Conservation (phyloP, 2,888 invertebrate species). For the Cephus pulcher region DNA sequence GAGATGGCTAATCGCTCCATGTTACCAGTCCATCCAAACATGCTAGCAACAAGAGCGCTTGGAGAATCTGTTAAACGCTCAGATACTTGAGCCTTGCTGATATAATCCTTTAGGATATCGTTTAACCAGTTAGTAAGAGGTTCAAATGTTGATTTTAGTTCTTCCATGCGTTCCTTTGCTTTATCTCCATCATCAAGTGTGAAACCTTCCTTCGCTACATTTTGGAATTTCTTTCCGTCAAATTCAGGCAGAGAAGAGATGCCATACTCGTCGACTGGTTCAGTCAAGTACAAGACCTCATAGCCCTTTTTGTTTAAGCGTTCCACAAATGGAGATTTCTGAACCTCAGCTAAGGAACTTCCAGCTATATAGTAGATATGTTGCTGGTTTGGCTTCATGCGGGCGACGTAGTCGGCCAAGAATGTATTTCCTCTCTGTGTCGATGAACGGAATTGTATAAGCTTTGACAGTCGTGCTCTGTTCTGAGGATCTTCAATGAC, state of each 20-base stretch:
- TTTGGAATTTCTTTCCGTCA: conserved; percentile 99
- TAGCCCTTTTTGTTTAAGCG: conserved; percentile 91
- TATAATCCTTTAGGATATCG: conserved; percentile 83
- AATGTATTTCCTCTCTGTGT: conserved; percentile 75
- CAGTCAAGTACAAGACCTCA: conserved; percentile 93
- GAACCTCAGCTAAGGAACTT: conserved; percentile 85
- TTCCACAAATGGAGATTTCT: conserved; percentile 95
- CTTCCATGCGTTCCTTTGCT: conserved; percentile 80
- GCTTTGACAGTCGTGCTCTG: conserved; percentile 93
- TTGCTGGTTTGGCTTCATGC: conserved; percentile 96
- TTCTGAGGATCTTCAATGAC: conserved; percentile 98
- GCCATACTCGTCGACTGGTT: conserved; percentile 98
- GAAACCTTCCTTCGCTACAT: conserved; percentile 98
- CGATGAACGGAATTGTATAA: conserved; percentile 91
- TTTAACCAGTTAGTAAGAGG: conserved; percentile 92
- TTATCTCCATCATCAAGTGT: conserved; percentile 78
- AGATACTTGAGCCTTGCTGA: conserved; percentile 84
- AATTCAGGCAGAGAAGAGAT: conserved; percentile 97
- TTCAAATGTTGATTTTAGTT: conserved; percentile 82
- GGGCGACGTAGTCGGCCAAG: conserved; percentile 88
- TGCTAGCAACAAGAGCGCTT: conserved; percentile 94
- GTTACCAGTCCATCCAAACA: conserved; percentile 99
- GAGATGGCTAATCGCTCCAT: conserved; percentile 97
- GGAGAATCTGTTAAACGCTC: conserved; percentile 92
- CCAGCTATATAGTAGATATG: conserved; percentile 98